Base-by-base conservation (phyloP, 2,888 invertebrate genomes). In the Lymantria dispar region DNA sequence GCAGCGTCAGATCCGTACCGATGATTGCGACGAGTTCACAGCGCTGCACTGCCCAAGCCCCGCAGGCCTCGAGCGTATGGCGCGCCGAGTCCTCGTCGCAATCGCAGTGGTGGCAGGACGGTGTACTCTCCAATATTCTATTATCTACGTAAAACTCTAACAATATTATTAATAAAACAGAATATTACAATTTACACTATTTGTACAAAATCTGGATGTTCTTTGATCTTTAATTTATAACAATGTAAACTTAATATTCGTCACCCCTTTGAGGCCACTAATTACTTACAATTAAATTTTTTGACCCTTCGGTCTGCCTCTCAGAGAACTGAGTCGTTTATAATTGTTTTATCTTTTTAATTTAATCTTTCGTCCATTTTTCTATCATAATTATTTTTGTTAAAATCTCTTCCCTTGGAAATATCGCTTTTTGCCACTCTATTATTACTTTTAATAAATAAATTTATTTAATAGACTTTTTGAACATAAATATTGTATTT, bases 281-380 rank as follows among this genome's bases (percentile, higher is more conserved):
- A 47, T 47, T 36, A 42, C 10, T 42, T 37, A 9, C n/a, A 47
- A 47, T 47, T 47, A 36, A 47, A 47, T 47, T 42, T 7, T 30
- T 47, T 36, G 42, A 37, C 41, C 47, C 41, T 42, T 11, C 8
- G n/a, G 15, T 7, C 40, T 3, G 40, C 8, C 15, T 13, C 10
- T 40, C 13, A 22, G 22, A 13, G 29, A n/a, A 46, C 13, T 41
- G 14, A 29, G 40, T 8, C 40, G 22, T 30, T 41, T 37, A 36
- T 47, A 47, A 47, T 47, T 42, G 42, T 36, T 42, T 47, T 42
- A 47, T 37, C 41, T 47, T 36, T 37, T 33, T 47, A 42, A 47
- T 42, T 47, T 47, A 42, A 42, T 47, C 36, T 47, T n/a, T 37
- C 10, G 12, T n/a, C 29, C 37, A 42, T 42, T 47, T 40, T 42